These are phyloP conservation scores for Taxidea taxus DNA, from an alignment of 2,113 vertebrate species.

Conservation along the genomic window DNA sequence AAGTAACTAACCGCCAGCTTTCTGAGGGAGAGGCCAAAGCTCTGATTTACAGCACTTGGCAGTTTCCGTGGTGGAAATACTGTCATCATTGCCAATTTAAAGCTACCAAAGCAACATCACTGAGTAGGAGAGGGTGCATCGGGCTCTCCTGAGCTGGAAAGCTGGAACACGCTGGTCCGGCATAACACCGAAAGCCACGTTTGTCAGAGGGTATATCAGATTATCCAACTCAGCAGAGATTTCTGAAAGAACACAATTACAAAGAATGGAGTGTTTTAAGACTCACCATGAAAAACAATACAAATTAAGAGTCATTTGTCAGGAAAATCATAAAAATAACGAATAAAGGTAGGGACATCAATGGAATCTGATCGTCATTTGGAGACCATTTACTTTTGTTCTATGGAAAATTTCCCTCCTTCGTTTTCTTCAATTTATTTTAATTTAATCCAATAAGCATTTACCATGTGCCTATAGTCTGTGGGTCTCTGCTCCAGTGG, in stretches of 20 bases:
- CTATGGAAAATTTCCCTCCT: background rate
- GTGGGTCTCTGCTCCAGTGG: background rate
- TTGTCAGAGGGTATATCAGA: background rate
- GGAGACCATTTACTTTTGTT: background rate
- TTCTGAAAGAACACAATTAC: background rate
- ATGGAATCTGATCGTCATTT: background rate
- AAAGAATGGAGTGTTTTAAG: background rate
- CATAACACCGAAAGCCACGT: background rate
- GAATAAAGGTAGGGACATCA: background rate
- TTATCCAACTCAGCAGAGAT: background rate
- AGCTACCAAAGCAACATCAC: background rate
- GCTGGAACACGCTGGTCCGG: too few relatives aligned
- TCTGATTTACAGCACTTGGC: background rate
- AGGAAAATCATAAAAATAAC: background rate
- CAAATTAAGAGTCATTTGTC: background rate
- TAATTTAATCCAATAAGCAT: background rate
- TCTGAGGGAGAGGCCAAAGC: background rate
- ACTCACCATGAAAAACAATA: background rate
- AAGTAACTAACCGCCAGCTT: background rate
- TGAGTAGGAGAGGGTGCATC: background rate
- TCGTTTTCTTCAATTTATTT: conserved; percentile 30
- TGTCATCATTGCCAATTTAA: background rate
- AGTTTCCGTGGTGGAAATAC: background rate
- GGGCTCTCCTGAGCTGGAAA: too few relatives aligned
- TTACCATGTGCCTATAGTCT: background rate